A percentile compares a stretch with the other conserved stretches of the same genome.
These are phyloP conservation scores for Seriola dumerili DNA, from an alignment of 2,113 vertebrate species.

Conservation along the genomic window DNA sequence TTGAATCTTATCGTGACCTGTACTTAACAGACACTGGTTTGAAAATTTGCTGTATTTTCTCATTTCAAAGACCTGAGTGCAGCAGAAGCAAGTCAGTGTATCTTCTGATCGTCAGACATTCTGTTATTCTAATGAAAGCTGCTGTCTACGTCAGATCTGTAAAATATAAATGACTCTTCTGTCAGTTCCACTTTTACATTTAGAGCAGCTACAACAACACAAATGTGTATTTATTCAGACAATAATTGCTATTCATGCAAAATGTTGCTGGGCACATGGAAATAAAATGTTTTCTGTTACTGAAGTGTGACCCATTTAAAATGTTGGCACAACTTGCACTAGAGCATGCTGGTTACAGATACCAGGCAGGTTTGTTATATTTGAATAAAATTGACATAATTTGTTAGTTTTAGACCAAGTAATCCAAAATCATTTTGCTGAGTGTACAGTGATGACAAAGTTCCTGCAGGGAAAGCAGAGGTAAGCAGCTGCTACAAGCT, in stretches of 20 bases:
- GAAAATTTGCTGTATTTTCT: background rate
- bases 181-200: slow-evolving; percentile 1
- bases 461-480: slow-evolving; percentile 60
- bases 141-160: slow-evolving; percentile 18
- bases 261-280: slow-evolving; percentile 43
- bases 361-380: slow-evolving; percentile 38
- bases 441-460: slow-evolving; percentile 67
- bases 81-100: background rate
- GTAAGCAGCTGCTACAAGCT: slow-evolving; percentile 44
- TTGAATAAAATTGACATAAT: slow-evolving; percentile 66
- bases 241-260: slow-evolving; percentile 48
- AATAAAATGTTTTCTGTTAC: slow-evolving; percentile 45
- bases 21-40: background rate
- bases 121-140: slow-evolving; percentile 35
- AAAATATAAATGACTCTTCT: slow-evolving; percentile 25
- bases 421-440: slow-evolving; percentile 59
- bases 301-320: slow-evolving; percentile 50
- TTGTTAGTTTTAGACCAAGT: slow-evolving; percentile 63
- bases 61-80: background rate
- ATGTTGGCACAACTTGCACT: slow-evolving; percentile 22
- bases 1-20: background rate
- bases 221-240: slow-evolving; percentile 40
- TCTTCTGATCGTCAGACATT: background rate
- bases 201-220: slow-evolving; percentile 47
- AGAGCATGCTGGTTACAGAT: slow-evolving; percentile 15